A percentile compares a stretch with the other conserved stretches of the same genome.
These are phyloP conservation scores for Acleris laterana DNA, from an alignment of 2,888 invertebrate genomes.

Conservation along the genomic window DNA sequence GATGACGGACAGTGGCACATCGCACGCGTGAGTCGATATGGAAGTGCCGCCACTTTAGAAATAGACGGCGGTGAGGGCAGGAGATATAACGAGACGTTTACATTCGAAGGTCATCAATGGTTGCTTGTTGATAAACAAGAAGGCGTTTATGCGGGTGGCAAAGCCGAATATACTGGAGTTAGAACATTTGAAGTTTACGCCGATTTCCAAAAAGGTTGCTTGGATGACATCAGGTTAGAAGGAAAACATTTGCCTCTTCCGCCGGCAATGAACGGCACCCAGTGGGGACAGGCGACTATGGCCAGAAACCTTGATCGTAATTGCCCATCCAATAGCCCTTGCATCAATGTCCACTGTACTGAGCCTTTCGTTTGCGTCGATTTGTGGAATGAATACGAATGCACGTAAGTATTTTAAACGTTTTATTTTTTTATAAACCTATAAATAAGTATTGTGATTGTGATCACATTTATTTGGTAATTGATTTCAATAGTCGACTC, in stretches of 20 bases:
- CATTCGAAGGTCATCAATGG: constrained; percentile 96
- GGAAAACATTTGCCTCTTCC: constrained; percentile 97
- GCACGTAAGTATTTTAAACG: constrained; percentile 91
- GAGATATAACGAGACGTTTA: constrained; percentile 96
- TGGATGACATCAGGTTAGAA: constrained; percentile 91
- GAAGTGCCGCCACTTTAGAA: constrained; percentile 95
- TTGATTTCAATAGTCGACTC: neutral
- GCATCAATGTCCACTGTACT: constrained; percentile 96
- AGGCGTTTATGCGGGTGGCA: constrained; percentile 97
- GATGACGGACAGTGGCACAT: constrained; percentile 99
- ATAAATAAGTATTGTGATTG: too few species aligned
- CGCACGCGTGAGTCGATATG: constrained; percentile 94
- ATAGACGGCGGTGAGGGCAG: constrained; percentile 98
- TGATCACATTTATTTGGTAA: too few species aligned
- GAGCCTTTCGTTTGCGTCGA: constrained; percentile 97
- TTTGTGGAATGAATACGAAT: constrained; percentile 99
- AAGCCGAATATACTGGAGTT: constrained; percentile 97
- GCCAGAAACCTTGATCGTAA: constrained; percentile 95
- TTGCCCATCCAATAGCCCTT: constrained; percentile 97
- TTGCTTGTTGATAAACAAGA: constrained; percentile 96
- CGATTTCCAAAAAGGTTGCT: constrained; percentile 95
- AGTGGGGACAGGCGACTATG: constrained; percentile 98
- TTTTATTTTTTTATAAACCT: neutral
- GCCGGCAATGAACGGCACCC: constrained; percentile 97
- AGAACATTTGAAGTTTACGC: constrained; percentile 97